Conservation (phyloP, 2,797 vertebrate species). For the Carduelis carduelis region DNA sequence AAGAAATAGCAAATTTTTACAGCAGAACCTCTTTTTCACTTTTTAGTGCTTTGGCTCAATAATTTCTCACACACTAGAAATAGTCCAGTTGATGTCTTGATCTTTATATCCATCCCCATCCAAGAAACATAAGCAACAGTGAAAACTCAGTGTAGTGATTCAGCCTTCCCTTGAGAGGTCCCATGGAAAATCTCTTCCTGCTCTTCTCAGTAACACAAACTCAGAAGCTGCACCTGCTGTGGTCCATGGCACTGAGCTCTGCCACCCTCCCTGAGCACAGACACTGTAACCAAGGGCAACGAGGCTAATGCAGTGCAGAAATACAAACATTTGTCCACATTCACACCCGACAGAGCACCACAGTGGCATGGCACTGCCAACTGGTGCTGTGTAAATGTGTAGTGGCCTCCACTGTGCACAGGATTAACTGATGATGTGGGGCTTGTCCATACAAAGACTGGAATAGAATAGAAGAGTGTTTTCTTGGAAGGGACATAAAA, state of each 20-base stretch:
- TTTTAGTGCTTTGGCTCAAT: constrained; percentile 4
- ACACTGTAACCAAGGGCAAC: rapidly evolving
- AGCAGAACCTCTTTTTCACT: neutral
- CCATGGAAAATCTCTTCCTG: neutral
- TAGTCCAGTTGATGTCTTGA: constrained; percentile 6
- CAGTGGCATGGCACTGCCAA: neutral
- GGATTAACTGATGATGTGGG: rapidly evolving
- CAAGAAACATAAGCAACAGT: neutral
- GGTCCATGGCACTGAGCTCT: rapidly evolving
- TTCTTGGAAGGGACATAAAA: neutral
- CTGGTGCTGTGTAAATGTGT: neutral
- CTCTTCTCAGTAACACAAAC: neutral
- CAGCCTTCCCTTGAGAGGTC: neutral
- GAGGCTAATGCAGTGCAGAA: neutral
- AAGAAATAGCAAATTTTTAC: constrained; percentile 4
- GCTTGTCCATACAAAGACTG: neutral
- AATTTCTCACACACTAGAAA: neutral
- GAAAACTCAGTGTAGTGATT: neutral
- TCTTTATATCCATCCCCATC: neutral
- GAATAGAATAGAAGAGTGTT: neutral
- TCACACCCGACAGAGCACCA: neutral
- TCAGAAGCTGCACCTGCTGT: rapidly evolving
- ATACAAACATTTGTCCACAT: neutral
- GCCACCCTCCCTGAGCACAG: neutral
- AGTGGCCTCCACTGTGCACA: neutral